A percentile compares a stretch with the other conserved stretches of the same genome.
Conservation (phyloP, 2,888 invertebrate species). For the Drosophila formosana region DNA sequence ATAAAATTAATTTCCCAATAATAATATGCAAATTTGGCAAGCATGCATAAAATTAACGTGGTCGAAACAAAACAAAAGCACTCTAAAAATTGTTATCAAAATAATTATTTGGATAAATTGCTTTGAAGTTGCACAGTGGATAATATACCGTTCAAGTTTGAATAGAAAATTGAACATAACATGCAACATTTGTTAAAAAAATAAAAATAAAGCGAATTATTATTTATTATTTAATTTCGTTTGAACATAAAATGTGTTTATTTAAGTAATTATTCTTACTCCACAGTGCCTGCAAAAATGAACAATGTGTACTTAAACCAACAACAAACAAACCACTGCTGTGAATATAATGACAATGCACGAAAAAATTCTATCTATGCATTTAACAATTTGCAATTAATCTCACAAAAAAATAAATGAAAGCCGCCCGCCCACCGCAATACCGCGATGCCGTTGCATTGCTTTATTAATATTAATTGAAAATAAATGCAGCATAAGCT, state of each 20-base stretch:
- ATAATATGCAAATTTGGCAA: constrained; percentile 65
- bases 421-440: neutral
- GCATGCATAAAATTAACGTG: constrained; percentile 48
- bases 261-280: too few relatives aligned
- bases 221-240: too few relatives aligned
- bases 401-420: constrained; percentile 43
- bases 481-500: constrained; percentile 79
- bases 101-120: constrained; percentile 72
- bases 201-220: neutral
- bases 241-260: too few relatives aligned
- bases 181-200: too few relatives aligned
- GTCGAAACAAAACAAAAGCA: constrained; percentile 15
- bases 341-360: constrained; percentile 11
- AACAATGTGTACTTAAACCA: neutral
- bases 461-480: constrained; percentile 81
- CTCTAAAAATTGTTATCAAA: constrained; percentile 53
- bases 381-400: constrained; percentile 62
- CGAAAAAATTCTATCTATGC: constrained; percentile 27
- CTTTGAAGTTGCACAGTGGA: constrained; percentile 47
- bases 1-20: constrained; percentile 67
- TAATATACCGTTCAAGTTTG: neutral
- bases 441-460: neutral
- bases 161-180: too few relatives aligned
- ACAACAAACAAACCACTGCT: constrained; percentile 2
- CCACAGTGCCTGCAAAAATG: constrained; percentile 1